Evolutionary conservation across 2,888 invertebrate genomes (phyloP).

Genomic region (Machimus atricapillus): DNA sequence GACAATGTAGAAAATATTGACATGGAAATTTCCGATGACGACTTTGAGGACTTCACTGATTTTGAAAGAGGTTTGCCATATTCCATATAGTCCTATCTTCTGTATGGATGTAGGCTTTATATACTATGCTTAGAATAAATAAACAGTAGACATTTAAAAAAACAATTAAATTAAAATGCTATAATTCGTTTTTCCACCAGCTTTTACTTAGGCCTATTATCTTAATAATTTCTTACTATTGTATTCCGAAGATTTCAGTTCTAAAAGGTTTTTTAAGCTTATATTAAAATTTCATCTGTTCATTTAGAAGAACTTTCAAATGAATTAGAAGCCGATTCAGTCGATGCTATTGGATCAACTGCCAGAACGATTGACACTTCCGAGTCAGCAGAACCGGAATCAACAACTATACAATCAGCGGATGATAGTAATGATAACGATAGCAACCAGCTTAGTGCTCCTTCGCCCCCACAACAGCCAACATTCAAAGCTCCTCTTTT

Average conservation of each 20-base stretch:
- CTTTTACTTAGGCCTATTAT: neutral
- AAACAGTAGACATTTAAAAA: neutral
- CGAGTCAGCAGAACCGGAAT: neutral
- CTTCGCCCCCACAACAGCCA: constrained; percentile 28
- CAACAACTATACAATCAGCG: neutral
- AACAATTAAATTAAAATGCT: neutral
- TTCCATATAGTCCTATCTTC: neutral
- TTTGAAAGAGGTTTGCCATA: constrained; percentile 56
- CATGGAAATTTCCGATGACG: constrained; percentile 88
- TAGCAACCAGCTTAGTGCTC: neutral
- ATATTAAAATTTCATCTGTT: neutral
- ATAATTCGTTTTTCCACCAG: neutral
- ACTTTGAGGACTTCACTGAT: constrained; percentile 63
- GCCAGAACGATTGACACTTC: neutral
- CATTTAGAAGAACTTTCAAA: constrained; percentile 31
- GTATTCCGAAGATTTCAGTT: neutral
- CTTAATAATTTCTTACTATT: neutral
- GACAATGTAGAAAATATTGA: constrained; percentile 79
- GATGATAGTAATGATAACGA: neutral
- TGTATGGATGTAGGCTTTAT: neutral
- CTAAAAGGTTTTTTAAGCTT: neutral
- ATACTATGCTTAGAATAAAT: neutral
- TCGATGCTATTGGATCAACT: neutral
- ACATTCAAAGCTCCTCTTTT: constrained; percentile 53
- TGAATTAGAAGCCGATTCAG: neutral